Conservation (phyloP, 2,888 invertebrate genomes). For the Pollenia griseotomentosa region DNA sequence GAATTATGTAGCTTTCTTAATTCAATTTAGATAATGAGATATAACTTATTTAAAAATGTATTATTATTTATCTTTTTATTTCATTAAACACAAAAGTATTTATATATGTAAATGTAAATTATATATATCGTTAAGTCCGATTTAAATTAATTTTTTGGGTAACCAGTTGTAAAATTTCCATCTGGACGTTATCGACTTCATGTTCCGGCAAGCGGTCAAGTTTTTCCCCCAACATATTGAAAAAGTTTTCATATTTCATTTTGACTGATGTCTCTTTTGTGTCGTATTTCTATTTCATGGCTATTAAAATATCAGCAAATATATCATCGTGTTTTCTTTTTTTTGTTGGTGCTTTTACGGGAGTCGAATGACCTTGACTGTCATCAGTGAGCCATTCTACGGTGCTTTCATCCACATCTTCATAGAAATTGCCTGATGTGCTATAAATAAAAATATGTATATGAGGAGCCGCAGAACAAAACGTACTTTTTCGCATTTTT, state of each 20-base stretch:
- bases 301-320: neutral
- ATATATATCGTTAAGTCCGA: neutral
- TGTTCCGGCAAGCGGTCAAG: neutral
- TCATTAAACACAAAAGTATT: too few species aligned
- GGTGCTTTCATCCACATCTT: neutral
- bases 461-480: too few species aligned
- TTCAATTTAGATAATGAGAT: neutral
- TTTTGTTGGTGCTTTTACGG: neutral
- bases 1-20: conserved; percentile 8
- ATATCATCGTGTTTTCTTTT: conserved; percentile 1
- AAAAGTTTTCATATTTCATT: neutral
- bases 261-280: neutral
- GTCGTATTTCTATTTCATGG: neutral
- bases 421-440: neutral
- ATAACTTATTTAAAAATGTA: too few species aligned
- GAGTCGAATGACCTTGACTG: neutral
- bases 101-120: too few species aligned
- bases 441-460: conserved; percentile 10
- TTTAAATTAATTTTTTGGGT: neutral
- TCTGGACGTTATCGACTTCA: conserved; percentile 1
- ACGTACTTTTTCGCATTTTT: too few species aligned
- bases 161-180: conserved; percentile 1
- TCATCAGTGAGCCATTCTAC: neutral
- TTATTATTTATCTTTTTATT: too few species aligned
- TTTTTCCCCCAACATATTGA: conserved; percentile 7